Conservation (phyloP, 2,113 vertebrate genomes). For the Pogona vitticeps region DNA sequence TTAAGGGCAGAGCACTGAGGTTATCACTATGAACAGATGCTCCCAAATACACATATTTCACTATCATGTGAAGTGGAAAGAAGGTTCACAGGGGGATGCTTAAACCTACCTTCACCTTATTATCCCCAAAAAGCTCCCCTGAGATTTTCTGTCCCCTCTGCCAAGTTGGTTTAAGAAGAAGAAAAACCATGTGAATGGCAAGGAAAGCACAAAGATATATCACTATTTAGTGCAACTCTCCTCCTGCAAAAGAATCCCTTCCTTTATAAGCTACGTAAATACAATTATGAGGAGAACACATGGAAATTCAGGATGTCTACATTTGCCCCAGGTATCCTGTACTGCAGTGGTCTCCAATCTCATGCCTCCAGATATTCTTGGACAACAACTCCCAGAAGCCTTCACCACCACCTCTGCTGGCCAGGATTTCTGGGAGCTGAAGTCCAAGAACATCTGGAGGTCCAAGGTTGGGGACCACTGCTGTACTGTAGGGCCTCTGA, state of each 20-base stretch:
- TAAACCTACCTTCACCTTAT: neutral
- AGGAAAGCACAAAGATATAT: neutral
- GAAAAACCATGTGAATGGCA: neutral
- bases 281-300: no score
- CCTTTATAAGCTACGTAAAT: no score
- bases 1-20: neutral
- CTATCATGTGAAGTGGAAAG: neutral
- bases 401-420: no score
- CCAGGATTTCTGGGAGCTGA: no score
- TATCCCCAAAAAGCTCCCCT: neutral
- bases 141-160: neutral
- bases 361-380: no score
- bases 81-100: neutral
- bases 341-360: no score
- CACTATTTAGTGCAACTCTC: neutral
- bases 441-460: no score
- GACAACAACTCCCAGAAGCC: no score
- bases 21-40: neutral
- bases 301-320: neutral
- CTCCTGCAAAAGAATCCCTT: neutral
- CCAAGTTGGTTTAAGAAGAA: neutral
- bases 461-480: no score
- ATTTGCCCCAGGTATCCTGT: neutral
- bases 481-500: neutral
- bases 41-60: neutral